Evolutionary conservation across 2,888 invertebrate species (phyloP), one percentile per base, ranked within the genome.

Genomic region (Acleris laterana): DNA sequence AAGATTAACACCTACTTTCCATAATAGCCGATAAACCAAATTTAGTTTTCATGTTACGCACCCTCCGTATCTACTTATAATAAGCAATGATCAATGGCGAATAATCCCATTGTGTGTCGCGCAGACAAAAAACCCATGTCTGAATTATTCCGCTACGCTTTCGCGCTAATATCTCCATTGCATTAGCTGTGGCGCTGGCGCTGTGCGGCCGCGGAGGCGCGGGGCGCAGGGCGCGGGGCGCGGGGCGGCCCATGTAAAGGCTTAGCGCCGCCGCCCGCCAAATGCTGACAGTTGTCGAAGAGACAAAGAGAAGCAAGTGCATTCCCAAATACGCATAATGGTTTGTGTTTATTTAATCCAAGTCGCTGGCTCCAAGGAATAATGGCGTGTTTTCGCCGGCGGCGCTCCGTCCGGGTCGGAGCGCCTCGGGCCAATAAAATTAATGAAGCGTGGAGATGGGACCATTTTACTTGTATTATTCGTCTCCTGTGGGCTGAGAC

Each of bases 381-480:
- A 89, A 90, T 87, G 85, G 85, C 84, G 83, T 88, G 88, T 90
- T 91, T 93, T 90, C 89, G 88, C 87, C 82, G 77, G 79, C 87
- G 88, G 60, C 49, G 83, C 78, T 82, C 83, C 78, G 82, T 84
- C 88, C 82, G 82, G 86, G 80, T 77, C 80, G 82, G 88, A 90
- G 90, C 89, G 89, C 90, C 90, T 90, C 87, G 81, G 90, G 90
- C 89, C 93, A 90, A 92, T 93, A 93, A 93, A 92, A 87, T 90
- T 92, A 93, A 92, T 93, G 93, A 93, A 92, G 93, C 93, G 88
- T 92, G 83, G 93, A 91, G 93, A 93, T 91, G 92, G 92, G 92
- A 92, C 91, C 92, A 92, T 93, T 93, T 93, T 93, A 92, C 92
- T 92, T 90, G 90, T 92, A 92, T 92, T 93, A 93, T 92, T 92